These are phyloP conservation scores for Stenichneumon culpator DNA, from an alignment of 2,888 invertebrate genomes.

Conservation along the genomic window DNA sequence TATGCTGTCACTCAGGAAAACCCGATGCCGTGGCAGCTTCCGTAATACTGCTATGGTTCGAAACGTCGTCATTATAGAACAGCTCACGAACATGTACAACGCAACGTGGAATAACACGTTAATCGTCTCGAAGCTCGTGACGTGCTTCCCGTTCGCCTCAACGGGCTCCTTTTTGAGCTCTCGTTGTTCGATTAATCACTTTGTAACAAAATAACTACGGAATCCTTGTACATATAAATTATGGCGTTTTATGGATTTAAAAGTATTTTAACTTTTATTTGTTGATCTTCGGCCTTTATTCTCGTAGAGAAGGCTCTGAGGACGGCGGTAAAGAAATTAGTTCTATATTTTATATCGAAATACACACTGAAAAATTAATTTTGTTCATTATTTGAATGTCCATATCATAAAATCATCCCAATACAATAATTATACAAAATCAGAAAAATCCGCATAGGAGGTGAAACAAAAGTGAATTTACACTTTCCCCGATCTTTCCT, in stretches of 20 bases:
- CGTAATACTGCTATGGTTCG: conserved; percentile 22
- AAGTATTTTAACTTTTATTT: not conserved
- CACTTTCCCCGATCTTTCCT: not conserved
- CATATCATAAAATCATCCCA: too few relatives aligned
- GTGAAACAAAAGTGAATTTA: not conserved
- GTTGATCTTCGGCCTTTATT: not conserved
- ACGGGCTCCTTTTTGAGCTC: not conserved
- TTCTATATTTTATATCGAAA: too few relatives aligned
- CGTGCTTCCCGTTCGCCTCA: conserved; percentile 18
- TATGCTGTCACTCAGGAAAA: conserved; percentile 59
- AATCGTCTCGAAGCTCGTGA: conserved; percentile 34
- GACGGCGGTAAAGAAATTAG: too few relatives aligned
- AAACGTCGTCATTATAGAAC: conserved; percentile 27
- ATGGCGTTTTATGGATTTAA: not conserved
- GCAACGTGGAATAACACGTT: conserved; percentile 26
- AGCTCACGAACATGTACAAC: conserved; percentile 23
- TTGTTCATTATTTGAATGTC: too few relatives aligned
- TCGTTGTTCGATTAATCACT: conserved; percentile 28
- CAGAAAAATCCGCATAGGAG: not conserved
- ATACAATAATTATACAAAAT: not conserved
- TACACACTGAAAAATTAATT: not conserved
- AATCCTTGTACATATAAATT: not conserved
- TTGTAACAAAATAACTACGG: not conserved
- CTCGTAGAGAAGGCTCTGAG: too few relatives aligned
- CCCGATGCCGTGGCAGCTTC: conserved; percentile 31